Base-by-base conservation (phyloP, 2,113 vertebrate genomes). In the Marmota monax region DNA sequence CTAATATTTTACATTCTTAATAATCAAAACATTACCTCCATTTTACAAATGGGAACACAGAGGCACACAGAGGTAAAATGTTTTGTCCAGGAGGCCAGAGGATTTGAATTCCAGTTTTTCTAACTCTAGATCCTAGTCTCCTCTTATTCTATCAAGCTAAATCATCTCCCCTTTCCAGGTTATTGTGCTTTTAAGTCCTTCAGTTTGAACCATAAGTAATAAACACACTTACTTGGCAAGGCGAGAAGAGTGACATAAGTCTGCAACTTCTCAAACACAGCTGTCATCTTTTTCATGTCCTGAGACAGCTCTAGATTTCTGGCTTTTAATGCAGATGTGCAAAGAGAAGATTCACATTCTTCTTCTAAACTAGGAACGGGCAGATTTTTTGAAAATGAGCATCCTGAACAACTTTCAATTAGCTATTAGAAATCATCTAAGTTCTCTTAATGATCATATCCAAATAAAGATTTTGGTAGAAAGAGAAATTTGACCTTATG, bases 251-350 rank as follows among this genome's bases (percentile, higher is more conserved):
- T 98, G 83, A 99, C 42, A 0, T 99, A 99, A 0, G 98, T 99
- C 97, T 99, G 99, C 82, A 99, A 98, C 97, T 99, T 99, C 97
- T 99, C 99, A 98, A 99, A 99, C 95, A 99, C 97, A 23, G 99
- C 98, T 16, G 99, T 99, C 95, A 99, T 97, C 95, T 97, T 99
- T 97, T 98, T 99, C 98, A 99, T 98, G 97, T 99, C 99, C 58
- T 95, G 98, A 93, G 99, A 99, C 20, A 99, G 97, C 97, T 99
- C 99, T 95, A 98, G 98, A 97, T 99, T 99, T 97, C 99, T 99
- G 93, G 97, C 97, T 96, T 96, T 98, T 80, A 99, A 98, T 22
- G 99, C 98, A 95, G 99, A 96, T 61, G 99, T 99, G 98, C 99
- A 99, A 97, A 99, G 99, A 98, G 99, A 98, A 84, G 99, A 99